Evolutionary conservation across 2,113 vertebrate species (phyloP), one percentile per base, ranked within the genome.

Genomic region (Rhynchopsitta pachyrhyncha): DNA sequence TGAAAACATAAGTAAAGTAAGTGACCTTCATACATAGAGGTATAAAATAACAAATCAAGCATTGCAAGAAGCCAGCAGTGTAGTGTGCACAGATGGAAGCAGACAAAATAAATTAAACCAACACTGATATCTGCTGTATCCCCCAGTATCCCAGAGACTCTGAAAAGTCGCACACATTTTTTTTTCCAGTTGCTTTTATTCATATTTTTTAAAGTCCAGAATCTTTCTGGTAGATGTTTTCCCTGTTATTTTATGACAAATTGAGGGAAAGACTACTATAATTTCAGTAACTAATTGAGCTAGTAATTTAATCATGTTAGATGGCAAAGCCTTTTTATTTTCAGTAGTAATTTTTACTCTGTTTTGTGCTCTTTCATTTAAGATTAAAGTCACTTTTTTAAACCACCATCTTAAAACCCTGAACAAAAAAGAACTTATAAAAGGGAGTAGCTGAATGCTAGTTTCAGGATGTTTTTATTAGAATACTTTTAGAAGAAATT

Each of bases 401-500:
- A 92, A 84, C 18, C 31, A 66, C 35, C 12, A 29, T 47, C 62
- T 96, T 84, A 85, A 84, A 94, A 62, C 8, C 55, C 12, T 33
- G 37, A 68, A 77, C 17, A 75, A 75, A 57, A 89, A 86, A 86
- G 22, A 55, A 8, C 20, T 37, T 88, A 44, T 14, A 80, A 82
- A 70, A 83, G 55, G 82, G 90, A 95, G 74, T 42, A 89, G 31
- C 39, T 82, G 49, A 73, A 85, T 79, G 37, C 46, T 80, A 91
- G 70, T 91, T 94, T 91, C 76, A 82, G 91, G 91, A 92, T 95
- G 91, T 94, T 95, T 96, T 96, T 94, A 57, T 94, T 96, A 96
- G 77, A 93, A 95, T 82, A 94, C 67, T 95, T 96, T 93, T 85
- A 92, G 81, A 82, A 91, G n/a, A 94, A 95, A 96, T 87, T 93